Conservation (phyloP, 2,797 vertebrate species). For the Loris lydekkerianus region DNA sequence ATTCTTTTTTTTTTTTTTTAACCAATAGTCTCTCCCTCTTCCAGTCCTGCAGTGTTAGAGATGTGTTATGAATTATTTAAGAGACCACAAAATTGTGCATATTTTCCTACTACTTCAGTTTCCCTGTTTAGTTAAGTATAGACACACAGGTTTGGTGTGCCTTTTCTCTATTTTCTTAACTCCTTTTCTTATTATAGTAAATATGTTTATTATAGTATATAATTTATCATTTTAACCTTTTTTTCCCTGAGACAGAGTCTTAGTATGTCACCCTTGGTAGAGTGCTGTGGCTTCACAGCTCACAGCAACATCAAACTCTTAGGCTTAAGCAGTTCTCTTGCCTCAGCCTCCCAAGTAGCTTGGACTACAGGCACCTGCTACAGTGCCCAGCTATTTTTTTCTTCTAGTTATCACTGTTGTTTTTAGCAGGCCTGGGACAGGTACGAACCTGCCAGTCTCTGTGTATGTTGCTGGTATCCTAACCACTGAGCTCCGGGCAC, state of each 20-base stretch:
- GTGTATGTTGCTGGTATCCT: too few relatives aligned
- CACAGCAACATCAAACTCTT: too few relatives aligned
- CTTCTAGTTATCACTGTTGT: too few relatives aligned
- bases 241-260: background rate
- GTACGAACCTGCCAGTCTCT: too few relatives aligned
- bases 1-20: constrained; percentile 5
- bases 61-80: background rate
- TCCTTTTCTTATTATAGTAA: background rate
- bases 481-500: too few relatives aligned
- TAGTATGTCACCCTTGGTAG: too few relatives aligned
- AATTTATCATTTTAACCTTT: background rate
- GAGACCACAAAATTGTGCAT: background rate
- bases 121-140: background rate
- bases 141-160: background rate
- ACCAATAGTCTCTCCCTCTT: background rate
- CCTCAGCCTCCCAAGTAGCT: too few relatives aligned
- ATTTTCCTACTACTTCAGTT: background rate
- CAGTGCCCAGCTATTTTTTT: too few relatives aligned
- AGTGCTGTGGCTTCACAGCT: too few relatives aligned
- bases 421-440: too few relatives aligned
- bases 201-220: background rate
- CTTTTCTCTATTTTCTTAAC: background rate
- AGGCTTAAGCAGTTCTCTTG: too few relatives aligned
- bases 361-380: too few relatives aligned
- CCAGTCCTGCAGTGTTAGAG: background rate